A percentile compares a stretch with the other conserved stretches of the same genome.
phyloP scores from a whole-genome alignment of 1,140 invertebrate species.

The Bombus pascuorum region DNA sequence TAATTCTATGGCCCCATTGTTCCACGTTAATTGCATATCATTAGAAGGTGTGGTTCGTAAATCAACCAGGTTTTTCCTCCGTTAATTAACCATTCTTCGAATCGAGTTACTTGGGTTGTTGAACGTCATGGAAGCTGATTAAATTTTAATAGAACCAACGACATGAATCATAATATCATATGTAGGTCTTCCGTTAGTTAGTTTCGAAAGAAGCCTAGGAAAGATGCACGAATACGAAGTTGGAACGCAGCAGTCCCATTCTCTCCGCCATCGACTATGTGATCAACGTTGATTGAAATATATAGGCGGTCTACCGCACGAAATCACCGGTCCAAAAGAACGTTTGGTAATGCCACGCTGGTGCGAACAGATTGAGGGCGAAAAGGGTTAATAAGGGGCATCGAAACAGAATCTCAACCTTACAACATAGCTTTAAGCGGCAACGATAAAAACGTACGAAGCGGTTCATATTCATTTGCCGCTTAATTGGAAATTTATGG shows the following conservation, averaged over 20 bases:
- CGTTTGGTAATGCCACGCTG: not conserved
- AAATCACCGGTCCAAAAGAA: not conserved
- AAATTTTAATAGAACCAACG: not conserved
- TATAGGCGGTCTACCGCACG: not conserved
- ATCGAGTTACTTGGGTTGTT: not conserved
- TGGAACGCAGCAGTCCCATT: not conserved
- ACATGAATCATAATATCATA: not conserved
- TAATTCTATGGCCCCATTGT: slow-evolving; percentile 9
- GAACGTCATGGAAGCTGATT: too few relatives aligned
- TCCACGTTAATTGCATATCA: not conserved
- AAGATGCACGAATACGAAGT: not conserved
- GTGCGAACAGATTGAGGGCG: not conserved
- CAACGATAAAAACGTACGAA: slow-evolving; percentile 50
- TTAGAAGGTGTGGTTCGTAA: not conserved
- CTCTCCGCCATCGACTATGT: not conserved
- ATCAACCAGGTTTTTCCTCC: not conserved
- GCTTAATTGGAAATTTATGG: slow-evolving; percentile 65
- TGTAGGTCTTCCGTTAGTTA: not conserved
- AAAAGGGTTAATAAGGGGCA: slow-evolving; percentile 24
- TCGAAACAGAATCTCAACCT: slow-evolving; percentile 1
- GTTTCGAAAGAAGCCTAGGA: not conserved
- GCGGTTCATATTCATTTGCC: slow-evolving; percentile 63
- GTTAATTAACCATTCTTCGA: not conserved
- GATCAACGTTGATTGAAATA: not conserved
- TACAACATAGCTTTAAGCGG: slow-evolving; percentile 2